Evolutionary conservation across 2,797 vertebrate genomes (phyloP).

Genomic region (Oophaga sylvatica): DNA sequence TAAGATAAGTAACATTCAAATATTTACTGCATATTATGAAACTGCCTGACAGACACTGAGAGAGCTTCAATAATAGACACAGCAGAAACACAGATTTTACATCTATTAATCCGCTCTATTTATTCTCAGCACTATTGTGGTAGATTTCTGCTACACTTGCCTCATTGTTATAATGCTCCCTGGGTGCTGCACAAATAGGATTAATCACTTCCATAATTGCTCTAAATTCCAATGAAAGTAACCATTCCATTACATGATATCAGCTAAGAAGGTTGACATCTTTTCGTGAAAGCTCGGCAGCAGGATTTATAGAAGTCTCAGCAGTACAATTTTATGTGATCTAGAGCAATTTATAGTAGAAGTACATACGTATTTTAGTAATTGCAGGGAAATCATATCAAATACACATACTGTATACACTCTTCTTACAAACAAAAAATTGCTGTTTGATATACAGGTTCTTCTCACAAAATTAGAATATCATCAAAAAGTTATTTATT

Average conservation of each 20-base stretch:
- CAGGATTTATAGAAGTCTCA: no score
- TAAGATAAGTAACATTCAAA: constrained; percentile 73
- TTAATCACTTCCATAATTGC: background rate
- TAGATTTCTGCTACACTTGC: background rate
- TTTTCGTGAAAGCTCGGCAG: background rate
- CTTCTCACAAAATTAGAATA: no score
- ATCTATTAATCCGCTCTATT: constrained; percentile 16
- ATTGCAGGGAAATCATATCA: no score
- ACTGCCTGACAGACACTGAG: constrained; percentile 8
- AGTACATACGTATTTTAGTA: no score
- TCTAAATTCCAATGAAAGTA: background rate
- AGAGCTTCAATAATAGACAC: background rate
- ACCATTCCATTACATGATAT: background rate
- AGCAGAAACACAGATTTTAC: background rate
- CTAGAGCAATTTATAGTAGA: no score
- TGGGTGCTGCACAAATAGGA: background rate
- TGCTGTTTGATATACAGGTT: no score
- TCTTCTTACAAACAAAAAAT: no score
- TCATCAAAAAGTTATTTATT: no score
- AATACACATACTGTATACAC: no score
- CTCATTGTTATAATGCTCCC: background rate
- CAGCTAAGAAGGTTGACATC: background rate
- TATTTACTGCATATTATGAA: constrained; percentile 76
- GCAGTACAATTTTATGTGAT: no score
- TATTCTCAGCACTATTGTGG: constrained; percentile 1